Percentiles rank a stretch among this genome's conserved stretches.
Evolutionary conservation across 2,797 vertebrate species (phyloP).

Genomic region (Pangasius larnaudii): DNA sequence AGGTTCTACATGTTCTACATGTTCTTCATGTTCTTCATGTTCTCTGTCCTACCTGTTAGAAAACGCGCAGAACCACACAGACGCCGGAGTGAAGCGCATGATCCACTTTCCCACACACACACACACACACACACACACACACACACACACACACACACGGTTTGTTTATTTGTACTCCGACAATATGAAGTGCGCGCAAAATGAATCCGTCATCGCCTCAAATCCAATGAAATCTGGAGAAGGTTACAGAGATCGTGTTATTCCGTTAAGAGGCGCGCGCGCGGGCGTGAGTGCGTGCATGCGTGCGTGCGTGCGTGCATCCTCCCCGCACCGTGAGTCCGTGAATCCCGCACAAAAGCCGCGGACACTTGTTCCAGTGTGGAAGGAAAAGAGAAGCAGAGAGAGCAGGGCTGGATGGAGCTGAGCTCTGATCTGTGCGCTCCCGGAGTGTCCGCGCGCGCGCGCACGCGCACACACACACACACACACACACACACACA

Average conservation of each 20-base stretch:
- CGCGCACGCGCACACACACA: neutral
- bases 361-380: neutral
- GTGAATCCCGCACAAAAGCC: neutral
- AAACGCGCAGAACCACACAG: slow-evolving; percentile 41
- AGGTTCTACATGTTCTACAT: neutral
- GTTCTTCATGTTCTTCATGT: neutral
- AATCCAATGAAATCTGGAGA: neutral
- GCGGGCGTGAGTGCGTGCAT: neutral
- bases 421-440: slow-evolving; percentile 7
- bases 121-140: slow-evolving; percentile 3
- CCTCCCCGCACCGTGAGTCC: neutral
- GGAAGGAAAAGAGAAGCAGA: neutral
- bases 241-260: neutral
- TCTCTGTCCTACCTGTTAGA: slow-evolving; percentile 70
- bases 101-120: slow-evolving; percentile 18
- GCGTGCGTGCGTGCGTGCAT: neutral
- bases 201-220: neutral
- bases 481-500: neutral
- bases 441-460: slow-evolving; percentile 4
- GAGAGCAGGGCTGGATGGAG: neutral
- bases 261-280: neutral
- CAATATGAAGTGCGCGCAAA: neutral
- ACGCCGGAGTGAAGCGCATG: slow-evolving; percentile 32
- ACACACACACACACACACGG: neutral
- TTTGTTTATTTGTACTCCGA: neutral